Evolutionary conservation across 2,113 vertebrate species (phyloP).

Genomic region (Dasyurus viverrinus): DNA sequence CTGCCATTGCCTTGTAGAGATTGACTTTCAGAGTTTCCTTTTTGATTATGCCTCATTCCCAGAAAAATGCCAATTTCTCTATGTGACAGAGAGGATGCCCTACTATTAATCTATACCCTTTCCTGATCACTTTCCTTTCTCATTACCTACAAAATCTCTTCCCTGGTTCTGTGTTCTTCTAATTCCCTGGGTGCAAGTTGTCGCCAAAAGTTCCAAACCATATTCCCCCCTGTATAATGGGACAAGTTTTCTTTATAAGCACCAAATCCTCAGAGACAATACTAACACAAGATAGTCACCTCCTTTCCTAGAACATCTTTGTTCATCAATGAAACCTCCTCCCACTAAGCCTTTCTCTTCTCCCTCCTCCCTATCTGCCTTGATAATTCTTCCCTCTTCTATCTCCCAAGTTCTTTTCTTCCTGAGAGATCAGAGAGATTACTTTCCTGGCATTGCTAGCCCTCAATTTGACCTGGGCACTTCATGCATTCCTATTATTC

Average conservation of each 20-base stretch:
- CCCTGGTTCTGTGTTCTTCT: too few species aligned
- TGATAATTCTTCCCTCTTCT: background rate
- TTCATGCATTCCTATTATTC: background rate
- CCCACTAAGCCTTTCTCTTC: background rate
- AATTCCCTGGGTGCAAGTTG: background rate
- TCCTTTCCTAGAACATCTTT: background rate
- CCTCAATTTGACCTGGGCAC: background rate
- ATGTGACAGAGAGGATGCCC: background rate
- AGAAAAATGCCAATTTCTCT: background rate
- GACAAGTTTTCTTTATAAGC: background rate
- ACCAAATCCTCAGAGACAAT: background rate
- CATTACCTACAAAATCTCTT: background rate
- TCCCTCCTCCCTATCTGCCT: background rate
- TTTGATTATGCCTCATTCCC: background rate
- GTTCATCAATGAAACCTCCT: background rate
- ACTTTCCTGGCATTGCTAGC: background rate
- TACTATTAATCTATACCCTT: background rate
- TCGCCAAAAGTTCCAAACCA: too few species aligned
- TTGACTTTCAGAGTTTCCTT: background rate
- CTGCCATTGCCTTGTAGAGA: background rate
- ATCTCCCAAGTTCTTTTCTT: background rate
- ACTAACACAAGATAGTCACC: background rate
- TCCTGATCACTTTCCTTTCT: background rate
- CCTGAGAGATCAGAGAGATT: background rate
- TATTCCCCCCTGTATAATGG: too few species aligned